These are phyloP conservation scores for Carpatolechia fugitivella DNA, from an alignment of 2,888 invertebrate genomes.

Conservation along the genomic window DNA sequence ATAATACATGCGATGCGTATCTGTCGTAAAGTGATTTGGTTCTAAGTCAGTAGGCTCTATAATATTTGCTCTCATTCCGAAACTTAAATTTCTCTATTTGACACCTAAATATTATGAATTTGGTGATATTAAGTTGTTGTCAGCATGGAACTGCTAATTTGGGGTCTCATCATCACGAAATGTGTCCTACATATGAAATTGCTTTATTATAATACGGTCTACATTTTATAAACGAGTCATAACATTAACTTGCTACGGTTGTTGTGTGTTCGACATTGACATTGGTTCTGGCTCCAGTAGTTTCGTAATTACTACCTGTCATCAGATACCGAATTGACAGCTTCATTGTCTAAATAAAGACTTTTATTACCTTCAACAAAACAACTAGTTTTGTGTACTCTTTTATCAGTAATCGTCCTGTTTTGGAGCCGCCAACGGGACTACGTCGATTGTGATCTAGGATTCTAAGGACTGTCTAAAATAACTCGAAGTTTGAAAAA, in stretches of 20 bases:
- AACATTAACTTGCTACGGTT: neutral
- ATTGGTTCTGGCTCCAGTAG: slow-evolving; percentile 46
- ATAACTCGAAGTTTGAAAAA: neutral
- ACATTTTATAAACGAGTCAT: slow-evolving; percentile 3
- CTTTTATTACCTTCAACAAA: neutral
- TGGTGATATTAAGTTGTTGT: neutral
- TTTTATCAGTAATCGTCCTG: neutral
- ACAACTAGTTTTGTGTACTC: neutral
- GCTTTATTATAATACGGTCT: slow-evolving; percentile 11
- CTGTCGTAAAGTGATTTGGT: neutral
- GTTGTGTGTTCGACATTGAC: slow-evolving; percentile 41
- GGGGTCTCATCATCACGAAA: slow-evolving; percentile 3
- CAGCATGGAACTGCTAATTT: neutral
- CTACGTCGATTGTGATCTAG: neutral
- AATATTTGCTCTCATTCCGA: neutral
- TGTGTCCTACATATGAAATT: slow-evolving; percentile 7
- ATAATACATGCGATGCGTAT: neutral
- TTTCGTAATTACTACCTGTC: slow-evolving; percentile 58
- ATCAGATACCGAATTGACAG: slow-evolving; percentile 43
- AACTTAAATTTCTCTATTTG: neutral
- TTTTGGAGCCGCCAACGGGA: slow-evolving; percentile 4
- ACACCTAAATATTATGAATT: slow-evolving; percentile 1
- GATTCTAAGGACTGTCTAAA: neutral
- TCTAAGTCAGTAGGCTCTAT: slow-evolving; percentile 10
- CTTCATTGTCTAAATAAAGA: slow-evolving; percentile 33